Percentiles rank a stretch among this genome's conserved stretches.
These are phyloP conservation scores for Aphaenogaster rudis DNA, from an alignment of 1,140 invertebrate genomes.

Conservation along the genomic window DNA sequence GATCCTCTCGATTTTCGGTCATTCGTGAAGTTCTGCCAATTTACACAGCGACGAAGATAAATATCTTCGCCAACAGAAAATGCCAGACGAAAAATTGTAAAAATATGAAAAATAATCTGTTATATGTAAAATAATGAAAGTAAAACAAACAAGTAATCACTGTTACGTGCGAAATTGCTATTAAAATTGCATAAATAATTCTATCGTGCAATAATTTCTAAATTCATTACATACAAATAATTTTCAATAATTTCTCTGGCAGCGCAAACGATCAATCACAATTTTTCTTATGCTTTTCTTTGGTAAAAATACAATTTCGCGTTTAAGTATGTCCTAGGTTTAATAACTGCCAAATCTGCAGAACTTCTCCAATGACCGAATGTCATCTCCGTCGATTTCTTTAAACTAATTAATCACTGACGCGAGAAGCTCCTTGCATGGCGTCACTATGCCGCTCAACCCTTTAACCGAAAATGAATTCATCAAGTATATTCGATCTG, in stretches of 20 bases:
- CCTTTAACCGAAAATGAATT: conserved; percentile 28
- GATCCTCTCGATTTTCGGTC: conserved; percentile 27
- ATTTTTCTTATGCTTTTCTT: background rate
- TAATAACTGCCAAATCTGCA: conserved; percentile 13
- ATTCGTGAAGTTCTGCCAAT: conserved; percentile 11
- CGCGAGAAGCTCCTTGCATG: conserved; percentile 42
- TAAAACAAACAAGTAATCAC: background rate
- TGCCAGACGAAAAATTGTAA: background rate
- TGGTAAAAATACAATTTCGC: background rate
- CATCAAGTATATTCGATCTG: background rate
- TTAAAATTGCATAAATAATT: conserved; percentile 5
- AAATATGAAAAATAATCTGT: background rate
- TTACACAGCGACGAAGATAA: background rate
- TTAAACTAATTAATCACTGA: conserved; percentile 57
- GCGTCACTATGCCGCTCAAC: background rate
- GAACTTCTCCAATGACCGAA: conserved; percentile 18
- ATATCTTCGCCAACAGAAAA: background rate
- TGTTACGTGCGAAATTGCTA: background rate
- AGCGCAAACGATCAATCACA: background rate
- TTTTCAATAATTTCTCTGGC: background rate
- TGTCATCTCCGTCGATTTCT: conserved; percentile 34
- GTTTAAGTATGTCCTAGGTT: background rate
- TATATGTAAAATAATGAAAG: background rate
- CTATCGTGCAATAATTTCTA: background rate
- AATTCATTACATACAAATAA: background rate